Evolutionary conservation across 2,797 vertebrate species (phyloP).

Genomic region (Rhinichthys osculus): DNA sequence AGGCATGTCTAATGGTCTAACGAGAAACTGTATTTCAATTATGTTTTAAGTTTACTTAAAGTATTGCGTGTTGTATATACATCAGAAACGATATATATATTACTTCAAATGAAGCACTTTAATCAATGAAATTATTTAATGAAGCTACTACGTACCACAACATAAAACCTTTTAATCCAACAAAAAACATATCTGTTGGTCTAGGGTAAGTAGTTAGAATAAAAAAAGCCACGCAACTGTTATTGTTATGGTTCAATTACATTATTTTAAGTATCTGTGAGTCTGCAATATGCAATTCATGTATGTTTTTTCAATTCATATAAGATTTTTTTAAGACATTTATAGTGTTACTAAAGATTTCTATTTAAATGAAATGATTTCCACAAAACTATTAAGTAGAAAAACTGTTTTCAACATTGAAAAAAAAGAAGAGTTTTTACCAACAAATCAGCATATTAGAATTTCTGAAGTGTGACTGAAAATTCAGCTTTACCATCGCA

Average conservation of each 20-base stretch:
- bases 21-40: background rate
- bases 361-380: background rate
- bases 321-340: background rate
- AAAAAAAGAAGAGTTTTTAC: too few relatives aligned
- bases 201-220: background rate
- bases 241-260: background rate
- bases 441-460: background rate
- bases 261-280: background rate
- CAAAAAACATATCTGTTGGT: background rate
- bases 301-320: background rate
- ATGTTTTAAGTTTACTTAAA: background rate
- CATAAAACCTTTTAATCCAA: background rate
- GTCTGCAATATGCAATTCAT: background rate
- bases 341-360: background rate
- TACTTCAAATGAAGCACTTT: constrained; percentile 22
- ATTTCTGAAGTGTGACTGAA: background rate
- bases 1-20: background rate
- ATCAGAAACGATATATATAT: background rate
- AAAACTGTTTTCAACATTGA: background rate
- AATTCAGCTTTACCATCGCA: background rate
- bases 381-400: background rate
- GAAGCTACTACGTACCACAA: background rate
- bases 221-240: background rate
- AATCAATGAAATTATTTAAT: background rate
- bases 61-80: constrained; percentile 24